These are phyloP conservation scores for Macaca fascicularis DNA, from an alignment of 2,113 vertebrate species.

Conservation along the genomic window DNA sequence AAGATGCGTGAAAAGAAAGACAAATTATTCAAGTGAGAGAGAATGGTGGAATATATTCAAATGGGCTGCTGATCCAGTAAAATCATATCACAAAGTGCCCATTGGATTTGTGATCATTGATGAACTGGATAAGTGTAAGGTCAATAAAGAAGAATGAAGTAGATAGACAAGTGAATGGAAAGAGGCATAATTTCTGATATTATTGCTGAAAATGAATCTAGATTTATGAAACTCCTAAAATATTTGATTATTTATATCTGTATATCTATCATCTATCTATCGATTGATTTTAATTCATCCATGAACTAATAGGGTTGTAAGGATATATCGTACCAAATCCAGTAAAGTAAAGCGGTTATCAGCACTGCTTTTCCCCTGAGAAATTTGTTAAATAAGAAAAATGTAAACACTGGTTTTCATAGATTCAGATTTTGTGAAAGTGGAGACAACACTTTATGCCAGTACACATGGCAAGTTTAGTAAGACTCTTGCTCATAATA, in stretches of 20 bases:
- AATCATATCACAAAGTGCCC: background rate
- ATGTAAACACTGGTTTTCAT: background rate
- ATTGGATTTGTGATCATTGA: background rate
- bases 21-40: background rate
- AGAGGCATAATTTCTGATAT: background rate
- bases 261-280: too few relatives aligned
- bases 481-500: background rate
- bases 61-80: background rate
- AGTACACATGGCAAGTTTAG: background rate
- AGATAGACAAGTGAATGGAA: background rate
- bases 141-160: background rate
- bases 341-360: background rate
- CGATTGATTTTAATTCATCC: background rate
- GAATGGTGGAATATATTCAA: background rate
- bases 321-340: background rate
- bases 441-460: background rate
- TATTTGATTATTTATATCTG: background rate
- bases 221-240: background rate
- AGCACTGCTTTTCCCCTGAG: background rate
- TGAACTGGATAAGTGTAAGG: background rate
- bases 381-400: background rate
- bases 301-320: background rate
- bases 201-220: background rate
- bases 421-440: background rate
- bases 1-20: background rate